Percentiles rank a stretch among this genome's conserved stretches.
phyloP scores from a whole-genome alignment of 2,113 vertebrate species.

The Saccopteryx bilineata region DNA sequence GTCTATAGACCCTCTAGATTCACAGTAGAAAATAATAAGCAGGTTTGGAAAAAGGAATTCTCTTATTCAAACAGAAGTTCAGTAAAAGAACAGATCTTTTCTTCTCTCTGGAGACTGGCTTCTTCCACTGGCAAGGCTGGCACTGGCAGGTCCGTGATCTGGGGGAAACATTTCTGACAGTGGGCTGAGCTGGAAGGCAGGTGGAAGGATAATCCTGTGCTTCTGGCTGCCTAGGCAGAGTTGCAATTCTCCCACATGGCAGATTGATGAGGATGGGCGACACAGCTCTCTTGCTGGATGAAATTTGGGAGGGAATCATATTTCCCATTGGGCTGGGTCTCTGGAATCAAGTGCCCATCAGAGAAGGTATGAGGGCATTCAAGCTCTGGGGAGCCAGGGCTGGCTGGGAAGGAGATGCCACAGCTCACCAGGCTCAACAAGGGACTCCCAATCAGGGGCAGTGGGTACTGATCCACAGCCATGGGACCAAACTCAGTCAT shows the following conservation, averaged over 20 bases:
- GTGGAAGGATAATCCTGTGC: constrained; percentile 72
- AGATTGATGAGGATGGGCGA: constrained; percentile 86
- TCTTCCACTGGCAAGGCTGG: not conserved
- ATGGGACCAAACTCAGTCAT: constrained; percentile 56
- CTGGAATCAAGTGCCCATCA: constrained; percentile 72
- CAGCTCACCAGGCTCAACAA: constrained; percentile 75
- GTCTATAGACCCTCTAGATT: constrained; percentile 16
- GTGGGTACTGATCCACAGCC: constrained; percentile 75
- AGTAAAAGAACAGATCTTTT: constrained; percentile 85
- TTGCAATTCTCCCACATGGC: constrained; percentile 86
- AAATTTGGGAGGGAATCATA: constrained; percentile 92
- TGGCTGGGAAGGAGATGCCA: constrained; percentile 82
- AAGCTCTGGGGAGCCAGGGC: constrained; percentile 64
- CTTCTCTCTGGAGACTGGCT: constrained; percentile 85
- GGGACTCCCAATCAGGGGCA: constrained; percentile 70
- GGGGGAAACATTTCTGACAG: constrained; percentile 67
- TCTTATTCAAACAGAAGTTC: constrained; percentile 54
- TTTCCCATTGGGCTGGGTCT: constrained; percentile 86
- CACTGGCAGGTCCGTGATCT: not conserved
- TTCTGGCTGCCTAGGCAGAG: constrained; percentile 81
- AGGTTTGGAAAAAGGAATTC: constrained; percentile 22
- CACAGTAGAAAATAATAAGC: constrained; percentile 28
- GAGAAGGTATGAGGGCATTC: constrained; percentile 76
- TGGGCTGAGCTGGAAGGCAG: constrained; percentile 39
- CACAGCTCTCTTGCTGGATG: constrained; percentile 90